A percentile compares a stretch with the other conserved stretches of the same genome.
Evolutionary conservation across 2,797 vertebrate species (phyloP).

Genomic region (Hemibagrus guttatus): DNA sequence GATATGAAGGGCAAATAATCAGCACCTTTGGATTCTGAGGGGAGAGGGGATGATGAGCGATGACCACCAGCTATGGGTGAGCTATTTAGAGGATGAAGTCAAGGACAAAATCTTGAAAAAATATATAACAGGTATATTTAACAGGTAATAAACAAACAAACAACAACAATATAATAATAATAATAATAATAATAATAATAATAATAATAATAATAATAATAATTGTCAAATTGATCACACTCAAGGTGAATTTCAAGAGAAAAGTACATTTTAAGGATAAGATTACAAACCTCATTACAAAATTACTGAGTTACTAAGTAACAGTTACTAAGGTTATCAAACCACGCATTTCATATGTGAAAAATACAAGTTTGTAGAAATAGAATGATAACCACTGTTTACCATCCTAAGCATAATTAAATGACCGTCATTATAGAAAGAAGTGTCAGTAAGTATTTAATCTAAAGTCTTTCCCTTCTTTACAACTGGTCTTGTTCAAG

Average conservation of each 20-base stretch:
- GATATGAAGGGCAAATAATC: conserved; percentile 47
- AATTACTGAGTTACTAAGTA: not conserved
- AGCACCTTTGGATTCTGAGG: not conserved
- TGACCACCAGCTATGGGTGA: not conserved
- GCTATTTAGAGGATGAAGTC: not conserved
- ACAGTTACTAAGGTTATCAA: not conserved
- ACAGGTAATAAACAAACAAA: not conserved
- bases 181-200: not conserved
- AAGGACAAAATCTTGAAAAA: not conserved
- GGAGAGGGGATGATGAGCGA: not conserved
- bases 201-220: too few species aligned
- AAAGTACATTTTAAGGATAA: not conserved
- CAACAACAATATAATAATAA: not conserved
- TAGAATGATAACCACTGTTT: not conserved
- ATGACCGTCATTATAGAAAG: not conserved
- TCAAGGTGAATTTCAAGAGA: not conserved
- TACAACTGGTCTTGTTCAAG: not conserved
- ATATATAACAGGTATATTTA: not conserved
- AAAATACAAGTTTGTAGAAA: not conserved
- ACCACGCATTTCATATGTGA: not conserved
- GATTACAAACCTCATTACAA: not conserved
- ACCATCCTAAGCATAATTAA: not conserved
- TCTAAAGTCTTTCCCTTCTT: not conserved
- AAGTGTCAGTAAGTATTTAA: not conserved
- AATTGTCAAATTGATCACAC: not conserved